phyloP scores from a whole-genome alignment of 2,797 vertebrate species.

The Brotula barbata region DNA sequence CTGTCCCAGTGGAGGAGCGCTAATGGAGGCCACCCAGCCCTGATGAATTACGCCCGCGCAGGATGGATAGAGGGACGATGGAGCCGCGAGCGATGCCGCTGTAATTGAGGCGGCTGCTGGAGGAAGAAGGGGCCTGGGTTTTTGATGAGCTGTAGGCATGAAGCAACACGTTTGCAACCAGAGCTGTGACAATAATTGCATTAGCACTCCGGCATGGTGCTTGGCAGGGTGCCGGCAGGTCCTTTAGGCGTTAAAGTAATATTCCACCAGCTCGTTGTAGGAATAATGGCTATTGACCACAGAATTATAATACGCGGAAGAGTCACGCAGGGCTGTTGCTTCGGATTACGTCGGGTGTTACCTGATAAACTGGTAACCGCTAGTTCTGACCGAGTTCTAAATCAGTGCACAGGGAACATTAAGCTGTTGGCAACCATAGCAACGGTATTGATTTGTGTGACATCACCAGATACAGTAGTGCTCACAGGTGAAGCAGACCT shows the following conservation, averaged over 20 bases:
- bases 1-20: constrained; percentile 60
- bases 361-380: too few species aligned
- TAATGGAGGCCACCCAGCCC: constrained; percentile 69
- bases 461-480: too few species aligned
- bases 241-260: constrained; percentile 16
- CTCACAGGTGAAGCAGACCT: too few species aligned
- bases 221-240: constrained; percentile 14
- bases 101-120: constrained; percentile 53
- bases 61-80: constrained; percentile 31
- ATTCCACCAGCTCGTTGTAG: constrained; percentile 9
- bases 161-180: constrained; percentile 53
- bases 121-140: constrained; percentile 10
- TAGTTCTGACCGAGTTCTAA: too few species aligned
- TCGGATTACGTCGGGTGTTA: too few species aligned
- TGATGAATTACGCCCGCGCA: constrained; percentile 59
- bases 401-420: too few species aligned
- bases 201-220: constrained; percentile 20
- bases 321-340: too few species aligned
- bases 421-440: too few species aligned
- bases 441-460: too few species aligned
- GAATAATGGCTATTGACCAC: neutral
- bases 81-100: constrained; percentile 32
- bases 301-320: too few species aligned
- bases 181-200: constrained; percentile 42
- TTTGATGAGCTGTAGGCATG: constrained; percentile 54